Evolutionary conservation across 2,797 vertebrate genomes (phyloP), one percentile per base, ranked within the genome.

Genomic region (Enteromius viviparus): DNA sequence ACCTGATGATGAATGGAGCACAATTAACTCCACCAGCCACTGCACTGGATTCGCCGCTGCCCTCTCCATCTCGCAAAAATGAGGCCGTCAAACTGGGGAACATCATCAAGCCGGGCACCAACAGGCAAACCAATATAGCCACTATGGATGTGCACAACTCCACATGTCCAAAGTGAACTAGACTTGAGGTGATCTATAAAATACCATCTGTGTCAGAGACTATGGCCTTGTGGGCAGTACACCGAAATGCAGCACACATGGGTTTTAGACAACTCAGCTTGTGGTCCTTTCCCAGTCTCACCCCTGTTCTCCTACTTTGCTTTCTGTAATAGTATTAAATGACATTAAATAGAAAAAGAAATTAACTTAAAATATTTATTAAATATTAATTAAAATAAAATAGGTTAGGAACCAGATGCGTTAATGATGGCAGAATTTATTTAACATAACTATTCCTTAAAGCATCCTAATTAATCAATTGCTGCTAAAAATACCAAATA

Each of bases 11-110:
- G 93, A 93, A 95, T 95, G 92, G 93, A 91, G 88, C 89, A 84
- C 90, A 91, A 93, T 95, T 95, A 95, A 89, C 94, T 92, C 91
- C 91, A 92, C 93, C 93, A 91, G 92, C 91, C 87, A 87, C 87
- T 93, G 94, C 91, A 92, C 93, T 91, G 93, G 90, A 94, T 95
- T 92, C 91, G 84, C 88, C 83, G 85, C 89, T 78, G 72, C 80
- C 47, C 82, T 90, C 89, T 78, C 78, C 74, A 21, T 84, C 88
- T 87, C 86, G 69, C 15, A 83, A 86, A 87, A 88, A 90, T 82
- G 85, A 89, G 86, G 86, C 86, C 83, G 81, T 86, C 86, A 88
- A 62, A 81, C 69, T 78, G 49, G 53, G 74, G 76, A 80, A 72
- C 78, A 84, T 82, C 80, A 85, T 68, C 76, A 76, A 76, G 55